phyloP scores from a whole-genome alignment of 2,113 vertebrate genomes.

The Daphoenositta chrysoptera region DNA sequence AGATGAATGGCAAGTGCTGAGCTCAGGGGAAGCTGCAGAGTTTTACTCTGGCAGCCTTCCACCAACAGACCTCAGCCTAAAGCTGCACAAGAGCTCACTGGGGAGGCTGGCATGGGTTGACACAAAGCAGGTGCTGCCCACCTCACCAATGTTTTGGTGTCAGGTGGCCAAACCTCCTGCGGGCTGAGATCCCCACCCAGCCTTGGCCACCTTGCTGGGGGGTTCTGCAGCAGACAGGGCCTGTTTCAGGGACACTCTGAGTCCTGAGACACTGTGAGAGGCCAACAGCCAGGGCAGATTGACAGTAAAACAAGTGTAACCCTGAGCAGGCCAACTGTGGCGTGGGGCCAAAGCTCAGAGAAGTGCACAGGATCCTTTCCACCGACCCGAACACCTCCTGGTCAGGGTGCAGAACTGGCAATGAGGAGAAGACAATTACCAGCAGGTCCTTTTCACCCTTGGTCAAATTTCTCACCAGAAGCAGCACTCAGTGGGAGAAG shows the following conservation, averaged over 20 bases:
- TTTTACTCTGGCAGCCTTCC: background rate
- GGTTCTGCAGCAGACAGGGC: background rate
- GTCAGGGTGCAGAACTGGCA: background rate
- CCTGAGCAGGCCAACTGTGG: background rate
- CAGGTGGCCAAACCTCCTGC: background rate
- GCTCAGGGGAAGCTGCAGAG: background rate
- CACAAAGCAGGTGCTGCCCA: background rate
- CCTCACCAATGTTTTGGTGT: background rate
- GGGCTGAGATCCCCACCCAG: background rate
- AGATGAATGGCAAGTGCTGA: background rate
- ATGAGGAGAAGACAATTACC: background rate
- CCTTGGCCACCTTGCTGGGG: background rate
- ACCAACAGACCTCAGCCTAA: background rate
- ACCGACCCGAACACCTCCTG: background rate
- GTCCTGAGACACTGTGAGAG: background rate
- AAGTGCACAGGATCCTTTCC: background rate
- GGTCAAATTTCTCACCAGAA: background rate
- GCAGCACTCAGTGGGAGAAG: background rate
- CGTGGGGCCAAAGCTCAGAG: rapidly evolving
- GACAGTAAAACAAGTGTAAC: background rate
- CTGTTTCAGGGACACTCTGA: background rate
- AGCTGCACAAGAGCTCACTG: background rate
- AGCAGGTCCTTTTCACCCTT: background rate
- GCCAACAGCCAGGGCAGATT: background rate
- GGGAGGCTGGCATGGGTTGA: background rate